A percentile compares a stretch with the other conserved stretches of the same genome.
Evolutionary conservation across 2,888 invertebrate species (phyloP).

Genomic region (Volucella zonaria): DNA sequence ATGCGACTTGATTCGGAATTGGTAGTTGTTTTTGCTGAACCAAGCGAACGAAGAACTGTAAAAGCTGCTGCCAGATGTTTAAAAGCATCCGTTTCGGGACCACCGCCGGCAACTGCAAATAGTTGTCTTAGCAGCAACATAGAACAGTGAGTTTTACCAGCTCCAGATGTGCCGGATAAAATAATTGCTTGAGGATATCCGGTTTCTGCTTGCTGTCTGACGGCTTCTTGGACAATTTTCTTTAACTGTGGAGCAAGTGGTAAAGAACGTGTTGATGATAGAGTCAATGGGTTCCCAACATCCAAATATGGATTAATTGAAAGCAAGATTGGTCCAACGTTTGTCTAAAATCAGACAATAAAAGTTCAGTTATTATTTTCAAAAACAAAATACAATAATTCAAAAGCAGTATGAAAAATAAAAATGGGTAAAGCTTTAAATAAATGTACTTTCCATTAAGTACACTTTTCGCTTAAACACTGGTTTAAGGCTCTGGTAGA

Average conservation of each 20-base stretch:
- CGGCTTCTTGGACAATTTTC: conserved; percentile 94
- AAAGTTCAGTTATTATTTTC: not conserved
- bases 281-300: conserved; percentile 92
- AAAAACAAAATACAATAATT: not conserved
- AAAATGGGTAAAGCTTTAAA: no score
- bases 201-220: conserved; percentile 96
- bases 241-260: conserved; percentile 91
- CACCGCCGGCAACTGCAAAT: conserved; percentile 96
- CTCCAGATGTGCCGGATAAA: conserved; percentile 94
- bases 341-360: conserved; percentile 86
- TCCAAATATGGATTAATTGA: conserved; percentile 95
- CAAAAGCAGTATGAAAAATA: no score
- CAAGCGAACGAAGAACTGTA: conserved; percentile 95
- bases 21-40: conserved; percentile 94
- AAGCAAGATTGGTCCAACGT: conserved; percentile 94
- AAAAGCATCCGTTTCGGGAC: conserved; percentile 97
- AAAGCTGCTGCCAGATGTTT: conserved; percentile 97
- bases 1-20: conserved; percentile 97
- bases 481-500: no score
- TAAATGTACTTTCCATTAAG: no score
- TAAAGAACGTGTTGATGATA: conserved; percentile 90
- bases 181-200: conserved; percentile 98
- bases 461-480: no score
- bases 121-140: conserved; percentile 94
- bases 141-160: conserved; percentile 96